Evolutionary conservation across 2,888 invertebrate genomes (phyloP), one percentile per base, ranked within the genome.

Genomic region (Agonum fuliginosum): DNA sequence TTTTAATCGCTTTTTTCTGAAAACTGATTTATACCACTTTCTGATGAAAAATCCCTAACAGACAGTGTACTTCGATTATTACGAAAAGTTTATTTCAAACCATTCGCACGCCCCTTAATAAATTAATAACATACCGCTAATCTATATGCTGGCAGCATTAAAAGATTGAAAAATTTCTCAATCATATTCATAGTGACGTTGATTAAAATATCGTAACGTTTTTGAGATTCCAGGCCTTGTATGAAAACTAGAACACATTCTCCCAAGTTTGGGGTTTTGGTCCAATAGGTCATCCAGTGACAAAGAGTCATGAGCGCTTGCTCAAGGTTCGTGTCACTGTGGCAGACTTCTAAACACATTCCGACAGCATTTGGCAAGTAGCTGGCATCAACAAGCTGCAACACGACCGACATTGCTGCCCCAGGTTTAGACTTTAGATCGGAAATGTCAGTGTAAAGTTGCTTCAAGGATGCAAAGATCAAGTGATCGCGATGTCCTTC

Each of bases 181-280:
- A 94, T 86, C 79, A 90, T 89, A 51, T 89, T 89, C 67, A 91
- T 83, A 0, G 92, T 90, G 1, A 93, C 91, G 75, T 92, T 90
- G 2, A 90, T 83, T 5, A 89, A 80, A 41, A 89, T 87, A 6
- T 86, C 85, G 79, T 84, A 86, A 72, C 87, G 88, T 1, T 86
- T 83, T 19, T 87, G 85, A 1, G 80, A 80, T 73, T 92, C 91
- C 22, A 94, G 85, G 0, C 91, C 91, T 80, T 88, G 89, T 82
- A 94, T 90, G 80, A 93, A 91, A 1, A 91, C 90, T 82, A 92
- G 86, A 0, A 94, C 90, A 90, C 94, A 92, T 6, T 90, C 88
- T 22, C 91, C 91, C 0, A 94, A 87, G 54, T 90, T 90, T 1
- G 91, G 89, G 0, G 91, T 91, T 78, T 89, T 89, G 20, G 89